Evolutionary conservation across 2,113 vertebrate species (phyloP).

Genomic region (Euleptes europaea): DNA sequence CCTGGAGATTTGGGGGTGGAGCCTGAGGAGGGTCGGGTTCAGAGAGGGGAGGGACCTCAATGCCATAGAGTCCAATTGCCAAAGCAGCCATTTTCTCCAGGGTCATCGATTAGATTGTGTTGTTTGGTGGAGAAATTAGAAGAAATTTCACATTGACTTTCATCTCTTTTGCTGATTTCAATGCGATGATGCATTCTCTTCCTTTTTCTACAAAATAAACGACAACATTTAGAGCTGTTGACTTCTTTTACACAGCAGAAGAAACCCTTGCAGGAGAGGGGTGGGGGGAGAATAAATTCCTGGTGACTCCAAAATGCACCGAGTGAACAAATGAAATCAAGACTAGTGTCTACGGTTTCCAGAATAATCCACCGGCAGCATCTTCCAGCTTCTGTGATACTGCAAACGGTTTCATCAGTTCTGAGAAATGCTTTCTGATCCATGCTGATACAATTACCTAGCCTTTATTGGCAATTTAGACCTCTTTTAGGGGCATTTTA

Average conservation of each 20-base stretch:
- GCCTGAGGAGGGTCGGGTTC: no score
- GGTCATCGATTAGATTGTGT: no score
- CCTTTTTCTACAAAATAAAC: no score
- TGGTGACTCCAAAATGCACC: constrained; percentile 70
- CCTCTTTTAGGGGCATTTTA: constrained; percentile 87
- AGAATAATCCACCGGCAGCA: constrained; percentile 53
- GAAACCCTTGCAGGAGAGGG: not conserved
- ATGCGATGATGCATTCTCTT: no score
- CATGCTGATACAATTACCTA: constrained; percentile 86
- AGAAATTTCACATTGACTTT: no score
- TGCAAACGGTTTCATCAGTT: constrained; percentile 77
- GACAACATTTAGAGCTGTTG: no score
- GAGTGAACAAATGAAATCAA: constrained; percentile 68
- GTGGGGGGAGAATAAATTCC: constrained; percentile 50
- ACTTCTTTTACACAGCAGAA: not conserved
- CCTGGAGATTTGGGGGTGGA: no score
- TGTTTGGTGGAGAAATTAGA: no score
- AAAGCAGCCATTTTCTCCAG: no score
- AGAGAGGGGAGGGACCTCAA: no score
- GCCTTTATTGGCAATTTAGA: constrained; percentile 88
- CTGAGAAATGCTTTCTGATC: constrained; percentile 87
- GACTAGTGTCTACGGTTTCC: constrained; percentile 61
- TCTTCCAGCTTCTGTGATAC: constrained; percentile 69
- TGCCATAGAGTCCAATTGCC: no score
- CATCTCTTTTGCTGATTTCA: no score